Percentiles rank a stretch among this genome's conserved stretches.
Evolutionary conservation across 1,140 invertebrate genomes (phyloP).

Genomic region (Pentalonia nigronervosa): DNA sequence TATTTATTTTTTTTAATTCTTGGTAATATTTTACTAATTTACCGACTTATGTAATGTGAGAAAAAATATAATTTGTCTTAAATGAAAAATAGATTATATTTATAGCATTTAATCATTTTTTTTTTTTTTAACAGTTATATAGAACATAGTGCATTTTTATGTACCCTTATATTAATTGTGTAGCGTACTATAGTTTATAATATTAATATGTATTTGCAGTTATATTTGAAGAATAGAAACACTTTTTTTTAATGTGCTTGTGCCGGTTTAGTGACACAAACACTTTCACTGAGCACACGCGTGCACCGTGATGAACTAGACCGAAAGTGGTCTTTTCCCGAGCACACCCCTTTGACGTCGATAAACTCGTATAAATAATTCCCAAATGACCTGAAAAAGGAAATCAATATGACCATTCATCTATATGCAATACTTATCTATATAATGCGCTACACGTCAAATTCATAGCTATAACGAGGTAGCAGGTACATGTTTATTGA

Average conservation of each 20-base stretch:
- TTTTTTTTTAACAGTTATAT: too few relatives aligned
- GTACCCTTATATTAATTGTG: not conserved
- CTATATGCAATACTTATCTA: not conserved
- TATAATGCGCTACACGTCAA: too few relatives aligned
- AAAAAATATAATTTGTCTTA: not conserved
- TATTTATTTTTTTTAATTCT: not conserved
- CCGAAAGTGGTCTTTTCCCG: not conserved
- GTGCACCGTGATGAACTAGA: not conserved
- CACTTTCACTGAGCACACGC: not conserved
- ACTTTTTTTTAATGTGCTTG: not conserved
- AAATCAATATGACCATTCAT: slow-evolving; percentile 20
- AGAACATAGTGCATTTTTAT: not conserved
- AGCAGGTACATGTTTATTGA: not conserved
- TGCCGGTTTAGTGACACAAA: not conserved
- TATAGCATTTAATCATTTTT: not conserved
- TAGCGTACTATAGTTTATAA: not conserved
- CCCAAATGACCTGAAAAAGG: not conserved
- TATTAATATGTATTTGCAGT: not conserved
- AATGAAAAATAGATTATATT: not conserved
- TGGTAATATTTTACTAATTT: not conserved
- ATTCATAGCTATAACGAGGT: not conserved
- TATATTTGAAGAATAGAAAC: not conserved
- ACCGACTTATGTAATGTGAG: not conserved
- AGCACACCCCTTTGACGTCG: slow-evolving; percentile 11
- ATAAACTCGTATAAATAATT: slow-evolving; percentile 9